phyloP scores from a whole-genome alignment of 2,113 vertebrate genomes.

The Zosterops japonicus region DNA sequence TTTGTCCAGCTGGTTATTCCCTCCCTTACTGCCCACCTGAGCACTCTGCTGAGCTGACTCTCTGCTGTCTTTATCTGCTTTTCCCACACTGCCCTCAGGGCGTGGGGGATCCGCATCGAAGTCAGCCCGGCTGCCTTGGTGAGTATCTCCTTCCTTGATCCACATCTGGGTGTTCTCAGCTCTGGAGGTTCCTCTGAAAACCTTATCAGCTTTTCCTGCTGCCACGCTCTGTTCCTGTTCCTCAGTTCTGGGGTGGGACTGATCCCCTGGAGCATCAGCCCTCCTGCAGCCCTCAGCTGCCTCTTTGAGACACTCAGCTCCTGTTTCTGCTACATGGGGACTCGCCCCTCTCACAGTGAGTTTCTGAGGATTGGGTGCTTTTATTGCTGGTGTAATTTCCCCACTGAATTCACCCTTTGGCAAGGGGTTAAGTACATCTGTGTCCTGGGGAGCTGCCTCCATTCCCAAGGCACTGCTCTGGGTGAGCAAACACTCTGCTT shows the following conservation, averaged over 20 bases:
- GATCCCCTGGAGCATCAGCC: background rate
- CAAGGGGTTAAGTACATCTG: background rate
- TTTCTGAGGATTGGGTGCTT: background rate
- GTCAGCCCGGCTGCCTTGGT: background rate
- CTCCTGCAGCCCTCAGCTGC: background rate
- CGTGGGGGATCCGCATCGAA: background rate
- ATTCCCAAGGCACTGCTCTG: background rate
- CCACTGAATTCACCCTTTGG: background rate
- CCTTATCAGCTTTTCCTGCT: background rate
- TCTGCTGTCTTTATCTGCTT: background rate
- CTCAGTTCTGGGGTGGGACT: background rate
- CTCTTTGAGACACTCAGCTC: background rate
- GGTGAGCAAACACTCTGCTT: background rate
- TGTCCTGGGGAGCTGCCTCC: background rate
- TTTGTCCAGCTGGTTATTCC: background rate
- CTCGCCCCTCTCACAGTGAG: background rate
- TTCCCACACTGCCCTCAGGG: background rate
- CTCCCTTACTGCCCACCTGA: background rate
- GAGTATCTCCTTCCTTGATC: background rate
- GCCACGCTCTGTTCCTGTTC: background rate
- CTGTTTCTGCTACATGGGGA: background rate
- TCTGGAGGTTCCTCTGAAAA: background rate
- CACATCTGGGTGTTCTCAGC: conserved; percentile 9
- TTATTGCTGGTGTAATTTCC: background rate
- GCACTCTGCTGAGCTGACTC: background rate